Evolutionary conservation across 2,113 vertebrate species (phyloP).

Genomic region (Equus przewalskii): DNA sequence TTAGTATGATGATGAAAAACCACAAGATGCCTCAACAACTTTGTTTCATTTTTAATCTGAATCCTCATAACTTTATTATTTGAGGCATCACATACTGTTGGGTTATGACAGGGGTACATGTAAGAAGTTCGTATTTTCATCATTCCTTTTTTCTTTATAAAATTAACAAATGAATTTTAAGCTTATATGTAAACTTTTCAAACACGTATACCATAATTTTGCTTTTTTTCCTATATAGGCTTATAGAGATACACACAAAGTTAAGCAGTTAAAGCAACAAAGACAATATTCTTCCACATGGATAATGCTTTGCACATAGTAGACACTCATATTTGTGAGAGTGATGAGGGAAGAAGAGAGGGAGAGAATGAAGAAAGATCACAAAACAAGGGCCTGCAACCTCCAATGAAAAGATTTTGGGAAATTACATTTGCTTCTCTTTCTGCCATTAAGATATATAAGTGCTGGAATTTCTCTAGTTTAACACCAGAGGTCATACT

Average conservation of each 20-base stretch:
- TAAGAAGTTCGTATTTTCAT: conserved; percentile 32
- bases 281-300: not conserved
- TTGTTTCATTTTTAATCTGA: not conserved
- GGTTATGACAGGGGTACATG: not conserved
- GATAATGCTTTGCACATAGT: not conserved
- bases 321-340: not conserved
- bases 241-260: not conserved
- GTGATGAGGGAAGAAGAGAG: not conserved
- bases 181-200: not conserved
- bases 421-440: not conserved
- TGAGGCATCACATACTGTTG: not conserved
- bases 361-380: not conserved
- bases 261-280: not conserved
- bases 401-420: conserved; percentile 57
- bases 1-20: not conserved
- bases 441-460: conserved; percentile 36
- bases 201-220: not conserved
- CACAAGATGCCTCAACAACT: not conserved
- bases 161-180: not conserved
- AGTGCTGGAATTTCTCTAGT: conserved; percentile 77
- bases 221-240: not conserved
- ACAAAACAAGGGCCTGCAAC: not conserved
- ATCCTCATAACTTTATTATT: not conserved
- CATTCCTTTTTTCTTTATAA: not conserved
- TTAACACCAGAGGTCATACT: conserved; percentile 89